A percentile compares a stretch with the other conserved stretches of the same genome.
phyloP scores from a whole-genome alignment of 1,140 invertebrate species.

The Atta colombica region DNA sequence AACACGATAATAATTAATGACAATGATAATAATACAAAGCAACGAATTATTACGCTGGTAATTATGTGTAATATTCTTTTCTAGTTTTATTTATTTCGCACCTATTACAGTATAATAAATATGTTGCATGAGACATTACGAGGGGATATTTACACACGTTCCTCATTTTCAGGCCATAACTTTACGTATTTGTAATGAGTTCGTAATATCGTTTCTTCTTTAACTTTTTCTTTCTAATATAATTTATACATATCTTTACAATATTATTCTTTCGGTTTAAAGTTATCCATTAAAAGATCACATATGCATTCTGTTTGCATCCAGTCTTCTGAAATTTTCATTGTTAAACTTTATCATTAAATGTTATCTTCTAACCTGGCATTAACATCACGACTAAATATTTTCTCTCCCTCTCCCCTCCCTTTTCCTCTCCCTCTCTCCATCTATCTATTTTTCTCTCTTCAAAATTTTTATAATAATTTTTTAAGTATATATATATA shows the following conservation, averaged over 20 bases:
- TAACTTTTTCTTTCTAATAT: slow-evolving; percentile 68
- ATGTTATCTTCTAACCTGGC: slow-evolving; percentile 44
- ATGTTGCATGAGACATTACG: slow-evolving; percentile 81
- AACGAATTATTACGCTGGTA: background rate
- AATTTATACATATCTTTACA: slow-evolving; percentile 80
- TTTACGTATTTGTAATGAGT: slow-evolving; percentile 81
- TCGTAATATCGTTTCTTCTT: slow-evolving; percentile 61
- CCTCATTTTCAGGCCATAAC: slow-evolving; percentile 82
- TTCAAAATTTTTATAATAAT: no score
- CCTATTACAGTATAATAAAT: slow-evolving; percentile 84
- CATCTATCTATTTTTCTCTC: no score
- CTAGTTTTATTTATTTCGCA: slow-evolving; percentile 81
- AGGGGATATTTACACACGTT: slow-evolving; percentile 81
- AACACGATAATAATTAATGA: background rate
- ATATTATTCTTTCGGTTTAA: slow-evolving; percentile 52
- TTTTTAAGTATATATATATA: no score
- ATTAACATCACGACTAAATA: slow-evolving; percentile 70
- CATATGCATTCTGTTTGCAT: slow-evolving; percentile 74
- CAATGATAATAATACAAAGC: background rate
- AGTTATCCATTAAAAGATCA: slow-evolving; percentile 74
- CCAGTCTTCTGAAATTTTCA: slow-evolving; percentile 77
- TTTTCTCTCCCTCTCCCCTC: background rate
- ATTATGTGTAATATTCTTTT: slow-evolving; percentile 62
- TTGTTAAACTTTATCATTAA: slow-evolving; percentile 66
- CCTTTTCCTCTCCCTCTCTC: background rate